Evolutionary conservation across 2,888 invertebrate species (phyloP).

Genomic region (Leptarthrus brevirostris): DNA sequence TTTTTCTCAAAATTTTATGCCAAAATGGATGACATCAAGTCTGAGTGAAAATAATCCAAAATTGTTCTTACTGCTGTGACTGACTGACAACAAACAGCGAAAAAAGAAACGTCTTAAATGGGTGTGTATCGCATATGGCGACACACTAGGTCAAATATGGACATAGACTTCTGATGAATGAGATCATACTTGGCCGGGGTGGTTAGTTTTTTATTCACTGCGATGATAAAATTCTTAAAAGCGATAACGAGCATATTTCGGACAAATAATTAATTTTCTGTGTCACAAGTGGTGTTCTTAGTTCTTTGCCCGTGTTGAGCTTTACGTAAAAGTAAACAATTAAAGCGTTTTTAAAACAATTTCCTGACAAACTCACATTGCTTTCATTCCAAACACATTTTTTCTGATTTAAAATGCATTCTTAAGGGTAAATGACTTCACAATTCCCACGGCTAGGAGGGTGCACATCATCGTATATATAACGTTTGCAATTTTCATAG

Average conservation of each 20-base stretch:
- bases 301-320: background rate
- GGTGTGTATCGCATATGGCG: background rate
- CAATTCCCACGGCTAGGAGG: background rate
- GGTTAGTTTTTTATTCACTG: background rate
- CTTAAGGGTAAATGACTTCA: background rate
- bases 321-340: background rate
- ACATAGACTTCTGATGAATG: conserved; percentile 19
- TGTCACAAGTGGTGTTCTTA: no score
- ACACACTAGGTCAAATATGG: conserved; percentile 21
- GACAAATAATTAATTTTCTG: no score
- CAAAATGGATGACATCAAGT: background rate
- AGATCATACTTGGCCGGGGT: background rate
- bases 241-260: background rate
- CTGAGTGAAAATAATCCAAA: background rate
- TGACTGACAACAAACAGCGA: background rate
- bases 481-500: conserved; percentile 15
- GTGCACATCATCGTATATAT: background rate
- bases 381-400: no score
- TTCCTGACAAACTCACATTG: no score
- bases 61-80: background rate
- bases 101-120: background rate
- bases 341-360: background rate
- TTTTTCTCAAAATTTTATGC: background rate
- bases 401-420: background rate
- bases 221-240: no score